Evolutionary conservation across 1,140 invertebrate species (phyloP).

Genomic region (Sarcophaga peregrina): DNA sequence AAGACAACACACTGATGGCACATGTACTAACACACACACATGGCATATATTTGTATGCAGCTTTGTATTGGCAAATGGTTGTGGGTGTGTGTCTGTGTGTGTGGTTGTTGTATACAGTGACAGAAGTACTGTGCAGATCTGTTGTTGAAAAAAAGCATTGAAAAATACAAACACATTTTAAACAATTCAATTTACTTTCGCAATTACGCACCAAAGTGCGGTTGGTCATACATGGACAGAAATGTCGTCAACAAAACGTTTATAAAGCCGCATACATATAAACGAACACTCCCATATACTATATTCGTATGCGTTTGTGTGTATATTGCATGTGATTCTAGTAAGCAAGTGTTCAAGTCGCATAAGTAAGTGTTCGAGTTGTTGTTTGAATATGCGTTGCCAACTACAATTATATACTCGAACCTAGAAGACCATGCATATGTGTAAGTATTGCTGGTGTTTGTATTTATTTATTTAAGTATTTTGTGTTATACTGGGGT

Average conservation of each 20-base stretch:
- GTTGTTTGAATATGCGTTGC: too few species aligned
- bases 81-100: neutral
- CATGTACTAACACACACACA: neutral
- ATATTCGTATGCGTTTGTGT: neutral
- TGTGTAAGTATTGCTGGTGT: too few species aligned
- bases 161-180: constrained; percentile 14
- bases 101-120: too few species aligned
- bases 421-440: too few species aligned
- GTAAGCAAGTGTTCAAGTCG: too few species aligned
- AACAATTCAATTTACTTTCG: constrained; percentile 16
- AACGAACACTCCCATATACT: neutral
- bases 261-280: neutral
- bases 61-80: neutral
- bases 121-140: too few species aligned
- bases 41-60: too few species aligned
- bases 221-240: neutral
- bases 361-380: too few species aligned
- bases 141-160: neutral
- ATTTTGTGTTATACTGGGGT: too few species aligned
- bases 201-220: constrained; percentile 26
- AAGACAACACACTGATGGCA: neutral
- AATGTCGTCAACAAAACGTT: neutral
- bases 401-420: too few species aligned
- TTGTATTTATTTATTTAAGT: too few species aligned
- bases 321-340: neutral